Evolutionary conservation across 2,888 invertebrate genomes (phyloP).

Genomic region (Heliconius erato): DNA sequence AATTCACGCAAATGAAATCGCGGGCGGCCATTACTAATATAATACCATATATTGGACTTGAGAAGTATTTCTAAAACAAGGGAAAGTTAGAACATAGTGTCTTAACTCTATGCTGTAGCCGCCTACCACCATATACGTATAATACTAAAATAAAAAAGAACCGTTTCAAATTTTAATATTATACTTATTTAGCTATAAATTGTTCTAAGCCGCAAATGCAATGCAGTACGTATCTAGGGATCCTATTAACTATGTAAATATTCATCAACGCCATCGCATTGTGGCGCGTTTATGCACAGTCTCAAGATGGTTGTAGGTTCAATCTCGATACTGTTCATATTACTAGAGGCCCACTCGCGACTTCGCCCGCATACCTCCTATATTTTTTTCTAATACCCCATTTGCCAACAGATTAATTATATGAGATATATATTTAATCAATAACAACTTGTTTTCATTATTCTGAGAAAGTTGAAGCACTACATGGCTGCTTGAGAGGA

Average conservation of each 20-base stretch:
- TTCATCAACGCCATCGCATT: background rate
- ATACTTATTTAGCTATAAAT: slow-evolving; percentile 1
- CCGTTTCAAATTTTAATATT: background rate
- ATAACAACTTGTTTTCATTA: no score
- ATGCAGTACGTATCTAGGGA: slow-evolving; percentile 4
- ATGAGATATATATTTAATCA: no score
- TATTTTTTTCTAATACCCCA: no score
- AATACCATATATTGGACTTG: no score
- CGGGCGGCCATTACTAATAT: no score
- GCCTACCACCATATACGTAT: background rate
- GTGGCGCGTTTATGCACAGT: background rate
- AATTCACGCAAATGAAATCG: no score
- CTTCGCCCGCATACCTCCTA: no score
- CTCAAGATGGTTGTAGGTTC: background rate
- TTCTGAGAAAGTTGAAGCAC: no score
- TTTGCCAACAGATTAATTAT: no score
- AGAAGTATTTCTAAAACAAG: background rate
- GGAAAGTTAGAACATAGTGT: no score
- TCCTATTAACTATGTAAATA: slow-evolving; percentile 1
- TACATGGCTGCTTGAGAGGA: no score
- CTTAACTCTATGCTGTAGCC: background rate
- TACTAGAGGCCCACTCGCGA: no score
- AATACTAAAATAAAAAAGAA: background rate
- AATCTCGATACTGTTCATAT: background rate
- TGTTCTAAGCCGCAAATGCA: slow-evolving; percentile 4